A percentile compares a stretch with the other conserved stretches of the same genome.
phyloP scores from a whole-genome alignment of 2,888 invertebrate genomes.

The Ennomos fuscantarius region DNA sequence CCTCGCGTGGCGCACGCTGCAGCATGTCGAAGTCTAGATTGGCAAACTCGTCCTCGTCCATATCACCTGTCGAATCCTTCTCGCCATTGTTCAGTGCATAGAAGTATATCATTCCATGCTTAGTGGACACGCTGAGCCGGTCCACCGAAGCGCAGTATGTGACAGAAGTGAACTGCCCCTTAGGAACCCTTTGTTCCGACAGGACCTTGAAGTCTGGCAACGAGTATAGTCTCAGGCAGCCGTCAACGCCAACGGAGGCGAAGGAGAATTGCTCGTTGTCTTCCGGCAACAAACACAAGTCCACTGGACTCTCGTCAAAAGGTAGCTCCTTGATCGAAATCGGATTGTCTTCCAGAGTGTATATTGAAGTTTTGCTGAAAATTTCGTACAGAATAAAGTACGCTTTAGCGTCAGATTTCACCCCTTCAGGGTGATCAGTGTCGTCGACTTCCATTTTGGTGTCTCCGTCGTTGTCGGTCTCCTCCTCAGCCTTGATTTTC shows the following conservation, averaged over 20 bases:
- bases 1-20: constrained; percentile 69
- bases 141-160: constrained; percentile 95
- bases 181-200: constrained; percentile 88
- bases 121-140: constrained; percentile 93
- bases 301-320: constrained; percentile 88
- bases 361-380: constrained; percentile 67
- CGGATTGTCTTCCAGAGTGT: constrained; percentile 85
- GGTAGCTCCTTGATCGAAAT: constrained; percentile 86
- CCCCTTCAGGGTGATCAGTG: constrained; percentile 57
- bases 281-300: constrained; percentile 88
- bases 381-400: constrained; percentile 74
- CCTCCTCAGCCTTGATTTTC: constrained; percentile 60
- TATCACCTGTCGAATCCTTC: constrained; percentile 89
- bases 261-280: constrained; percentile 86
- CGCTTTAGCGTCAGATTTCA: constrained; percentile 64
- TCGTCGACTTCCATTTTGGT: constrained; percentile 79
- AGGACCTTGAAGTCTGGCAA: constrained; percentile 89
- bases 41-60: constrained; percentile 88
- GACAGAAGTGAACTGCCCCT: constrained; percentile 91
- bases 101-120: constrained; percentile 92
- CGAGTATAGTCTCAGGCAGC: constrained; percentile 89
- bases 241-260: constrained; percentile 90
- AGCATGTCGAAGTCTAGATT: constrained; percentile 79
- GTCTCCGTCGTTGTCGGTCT: constrained; percentile 68
- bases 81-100: constrained; percentile 91